A percentile compares a stretch with the other conserved stretches of the same genome.
Conservation (phyloP, 2,113 vertebrate species). For the Sialia sialis region DNA sequence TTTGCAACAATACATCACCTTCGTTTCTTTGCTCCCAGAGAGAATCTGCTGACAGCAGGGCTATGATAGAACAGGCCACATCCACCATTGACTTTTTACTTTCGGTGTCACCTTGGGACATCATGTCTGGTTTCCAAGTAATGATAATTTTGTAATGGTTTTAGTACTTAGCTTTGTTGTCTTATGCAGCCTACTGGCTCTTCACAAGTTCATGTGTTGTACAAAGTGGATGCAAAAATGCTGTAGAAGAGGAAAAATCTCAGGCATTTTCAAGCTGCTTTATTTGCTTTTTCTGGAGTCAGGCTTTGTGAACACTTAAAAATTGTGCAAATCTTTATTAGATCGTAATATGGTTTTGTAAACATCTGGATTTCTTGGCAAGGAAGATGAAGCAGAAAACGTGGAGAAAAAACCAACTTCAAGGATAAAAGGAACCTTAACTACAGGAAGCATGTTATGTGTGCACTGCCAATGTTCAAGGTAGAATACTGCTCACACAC, state of each 20-base stretch:
- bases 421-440: background rate
- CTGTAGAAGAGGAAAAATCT: background rate
- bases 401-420: background rate
- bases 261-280: background rate
- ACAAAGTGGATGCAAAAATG: background rate
- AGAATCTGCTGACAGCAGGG: constrained; percentile 7
- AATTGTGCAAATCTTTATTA: background rate
- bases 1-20: constrained; percentile 29
- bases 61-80: background rate
- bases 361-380: background rate
- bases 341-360: background rate
- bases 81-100: background rate
- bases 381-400: background rate
- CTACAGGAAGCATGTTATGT: background rate
- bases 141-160: background rate
- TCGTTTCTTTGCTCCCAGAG: background rate
- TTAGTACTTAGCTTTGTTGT: background rate
- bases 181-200: background rate
- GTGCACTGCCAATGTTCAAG: background rate
- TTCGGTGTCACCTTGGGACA: constrained; percentile 35
- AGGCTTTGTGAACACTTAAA: background rate
- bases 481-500: background rate
- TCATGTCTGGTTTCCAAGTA: background rate
- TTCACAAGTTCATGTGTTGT: background rate
- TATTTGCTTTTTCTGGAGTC: background rate